Conservation (phyloP, 37 sponge, comb jelly and placozoan genomes). For the Axinella damicornis region DNA sequence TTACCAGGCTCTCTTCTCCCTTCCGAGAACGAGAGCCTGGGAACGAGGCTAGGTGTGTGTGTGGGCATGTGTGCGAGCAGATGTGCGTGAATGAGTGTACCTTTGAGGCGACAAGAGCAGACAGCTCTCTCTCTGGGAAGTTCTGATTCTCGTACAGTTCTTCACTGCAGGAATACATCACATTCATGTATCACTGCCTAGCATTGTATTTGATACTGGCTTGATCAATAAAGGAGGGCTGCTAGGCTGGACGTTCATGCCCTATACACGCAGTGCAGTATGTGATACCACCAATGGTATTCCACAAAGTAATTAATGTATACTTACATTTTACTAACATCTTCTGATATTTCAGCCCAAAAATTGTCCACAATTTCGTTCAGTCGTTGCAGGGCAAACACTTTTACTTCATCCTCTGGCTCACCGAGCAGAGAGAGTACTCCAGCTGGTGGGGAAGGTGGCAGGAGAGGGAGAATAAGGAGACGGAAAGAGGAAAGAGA, state of each 20-base stretch:
- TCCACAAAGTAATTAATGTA: no score
- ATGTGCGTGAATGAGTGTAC: no score
- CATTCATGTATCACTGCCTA: not conserved
- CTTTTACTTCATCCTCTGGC: conserved; percentile 79
- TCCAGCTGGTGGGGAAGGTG: conserved; percentile 76
- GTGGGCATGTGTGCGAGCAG: no score
- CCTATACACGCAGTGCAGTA: no score
- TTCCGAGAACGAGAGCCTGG: no score
- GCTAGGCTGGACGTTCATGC: no score
- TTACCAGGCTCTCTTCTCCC: no score
- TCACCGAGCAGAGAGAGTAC: conserved; percentile 91
- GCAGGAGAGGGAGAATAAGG: not conserved
- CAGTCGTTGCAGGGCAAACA: conserved; percentile 90
- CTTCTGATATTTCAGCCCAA: conserved; percentile 97
- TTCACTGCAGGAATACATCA: conserved; percentile 69
- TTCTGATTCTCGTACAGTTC: conserved; percentile 84
- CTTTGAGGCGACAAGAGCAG: conserved; percentile 96
- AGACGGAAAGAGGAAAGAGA: not conserved
- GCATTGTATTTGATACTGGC: no score
- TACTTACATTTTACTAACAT: conserved; percentile 76
- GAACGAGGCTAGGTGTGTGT: no score
- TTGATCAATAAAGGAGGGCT: no score
- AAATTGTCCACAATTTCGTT: conserved; percentile 92
- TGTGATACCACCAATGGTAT: no score
- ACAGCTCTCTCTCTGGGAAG: conserved; percentile 88